Evolutionary conservation across 2,797 vertebrate species (phyloP).

Genomic region (Neomorphus geoffroyi): DNA sequence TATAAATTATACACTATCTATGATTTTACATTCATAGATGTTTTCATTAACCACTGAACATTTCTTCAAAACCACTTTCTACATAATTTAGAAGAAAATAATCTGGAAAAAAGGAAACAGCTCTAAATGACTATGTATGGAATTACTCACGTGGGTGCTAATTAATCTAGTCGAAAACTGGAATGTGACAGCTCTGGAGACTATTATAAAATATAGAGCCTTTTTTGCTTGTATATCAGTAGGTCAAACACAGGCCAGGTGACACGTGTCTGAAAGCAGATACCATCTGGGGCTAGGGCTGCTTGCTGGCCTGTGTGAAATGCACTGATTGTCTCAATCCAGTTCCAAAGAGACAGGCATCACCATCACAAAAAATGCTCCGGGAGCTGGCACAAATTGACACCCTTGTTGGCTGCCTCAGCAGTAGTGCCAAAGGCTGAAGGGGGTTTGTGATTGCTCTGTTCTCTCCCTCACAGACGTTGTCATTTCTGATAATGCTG

Average conservation of each 20-base stretch:
- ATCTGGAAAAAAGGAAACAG: not conserved
- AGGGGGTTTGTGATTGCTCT: not conserved
- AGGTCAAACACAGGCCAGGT: not conserved
- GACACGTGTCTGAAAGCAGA: not conserved
- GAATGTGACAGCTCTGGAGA: not conserved
- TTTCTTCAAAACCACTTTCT: not conserved
- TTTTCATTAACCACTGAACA: not conserved
- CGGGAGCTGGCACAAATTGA: not conserved
- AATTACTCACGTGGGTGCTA: not conserved
- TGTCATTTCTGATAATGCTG: not conserved
- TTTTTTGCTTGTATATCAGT: not conserved
- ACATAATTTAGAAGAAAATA: not conserved
- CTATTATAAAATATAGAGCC: not conserved
- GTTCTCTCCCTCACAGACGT: not conserved
- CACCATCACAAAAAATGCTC: not conserved
- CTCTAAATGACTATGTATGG: not conserved
- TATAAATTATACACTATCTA: not conserved
- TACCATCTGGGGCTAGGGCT: not conserved
- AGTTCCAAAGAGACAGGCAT: not conserved
- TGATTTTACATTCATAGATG: not conserved
- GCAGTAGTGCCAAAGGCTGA: not conserved
- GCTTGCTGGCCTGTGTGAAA: not conserved
- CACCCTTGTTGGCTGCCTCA: not conserved
- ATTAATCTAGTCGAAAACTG: not conserved
- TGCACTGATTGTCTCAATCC: not conserved